A percentile compares a stretch with the other conserved stretches of the same genome.
These are phyloP conservation scores for Leuciscus idus DNA, from an alignment of 2,113 vertebrate species.

Conservation along the genomic window DNA sequence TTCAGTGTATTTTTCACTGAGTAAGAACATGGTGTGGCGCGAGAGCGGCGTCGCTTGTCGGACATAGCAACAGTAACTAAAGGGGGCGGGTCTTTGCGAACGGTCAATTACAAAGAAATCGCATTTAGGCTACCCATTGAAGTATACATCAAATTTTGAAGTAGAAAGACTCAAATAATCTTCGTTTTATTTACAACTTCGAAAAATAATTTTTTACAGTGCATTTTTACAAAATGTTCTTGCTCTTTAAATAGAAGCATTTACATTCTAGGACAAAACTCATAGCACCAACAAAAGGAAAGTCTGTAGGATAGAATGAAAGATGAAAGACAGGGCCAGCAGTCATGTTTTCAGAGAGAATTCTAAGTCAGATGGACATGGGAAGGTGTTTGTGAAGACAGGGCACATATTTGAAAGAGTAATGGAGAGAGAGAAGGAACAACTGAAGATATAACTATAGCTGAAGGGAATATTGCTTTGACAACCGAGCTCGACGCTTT, in stretches of 20 bases:
- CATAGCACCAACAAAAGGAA: neutral
- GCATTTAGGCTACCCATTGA: too few species aligned
- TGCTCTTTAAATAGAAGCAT: neutral
- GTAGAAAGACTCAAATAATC: too few species aligned
- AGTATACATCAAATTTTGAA: too few species aligned
- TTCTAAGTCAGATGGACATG: neutral
- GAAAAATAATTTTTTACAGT: neutral
- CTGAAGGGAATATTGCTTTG: conserved; percentile 10
- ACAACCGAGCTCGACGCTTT: conserved; percentile 4
- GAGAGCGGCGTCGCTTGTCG: too few species aligned
- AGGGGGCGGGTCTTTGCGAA: too few species aligned
- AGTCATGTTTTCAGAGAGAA: neutral
- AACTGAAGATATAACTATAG: conserved; percentile 1
- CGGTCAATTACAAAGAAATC: too few species aligned
- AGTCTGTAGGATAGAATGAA: neutral
- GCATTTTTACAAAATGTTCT: neutral
- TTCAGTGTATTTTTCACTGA: too few species aligned
- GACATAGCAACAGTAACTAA: too few species aligned
- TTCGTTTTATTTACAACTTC: too few species aligned
- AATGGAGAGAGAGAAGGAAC: neutral
- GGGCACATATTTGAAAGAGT: conserved; percentile 22
- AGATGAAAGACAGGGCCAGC: neutral
- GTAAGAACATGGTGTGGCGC: too few species aligned
- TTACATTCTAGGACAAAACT: neutral
- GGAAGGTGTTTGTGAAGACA: neutral